Conservation (phyloP, 2,797 vertebrate genomes). For the Urophycis tenuis region DNA sequence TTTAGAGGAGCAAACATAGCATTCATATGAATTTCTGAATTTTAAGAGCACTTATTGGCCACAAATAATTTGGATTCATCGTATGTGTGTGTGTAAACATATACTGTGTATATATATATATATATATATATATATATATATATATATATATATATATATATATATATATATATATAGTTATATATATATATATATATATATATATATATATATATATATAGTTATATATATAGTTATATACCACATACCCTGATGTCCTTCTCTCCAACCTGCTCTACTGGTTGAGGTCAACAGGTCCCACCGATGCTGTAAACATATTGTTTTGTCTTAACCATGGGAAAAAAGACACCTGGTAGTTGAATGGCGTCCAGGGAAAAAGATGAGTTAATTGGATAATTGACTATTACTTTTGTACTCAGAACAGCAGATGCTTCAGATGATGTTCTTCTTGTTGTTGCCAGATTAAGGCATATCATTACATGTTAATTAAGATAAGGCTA, state of each 20-base stretch:
- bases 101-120: neutral
- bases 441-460: constrained; percentile 51
- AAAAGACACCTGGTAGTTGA: neutral
- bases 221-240: neutral
- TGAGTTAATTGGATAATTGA: constrained; percentile 2
- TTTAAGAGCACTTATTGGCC: too few species aligned
- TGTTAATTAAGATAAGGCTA: constrained; percentile 66
- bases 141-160: neutral
- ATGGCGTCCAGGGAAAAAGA: neutral
- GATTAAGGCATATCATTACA: constrained; percentile 53
- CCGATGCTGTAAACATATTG: neutral
- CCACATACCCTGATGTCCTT: neutral
- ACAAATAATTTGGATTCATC: too few species aligned
- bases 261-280: neutral
- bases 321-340: neutral
- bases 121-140: neutral
- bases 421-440: constrained; percentile 48
- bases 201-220: neutral
- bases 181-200: neutral
- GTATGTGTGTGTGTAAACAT: neutral
- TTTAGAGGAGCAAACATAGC: too few species aligned
- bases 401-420: constrained; percentile 1
- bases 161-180: neutral
- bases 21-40: too few species aligned
- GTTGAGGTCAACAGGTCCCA: neutral